Evolutionary conservation across 64 coral and sea anemone species (phyloP), one percentile per base, ranked within the genome.

Genomic region (Porites lutea): DNA sequence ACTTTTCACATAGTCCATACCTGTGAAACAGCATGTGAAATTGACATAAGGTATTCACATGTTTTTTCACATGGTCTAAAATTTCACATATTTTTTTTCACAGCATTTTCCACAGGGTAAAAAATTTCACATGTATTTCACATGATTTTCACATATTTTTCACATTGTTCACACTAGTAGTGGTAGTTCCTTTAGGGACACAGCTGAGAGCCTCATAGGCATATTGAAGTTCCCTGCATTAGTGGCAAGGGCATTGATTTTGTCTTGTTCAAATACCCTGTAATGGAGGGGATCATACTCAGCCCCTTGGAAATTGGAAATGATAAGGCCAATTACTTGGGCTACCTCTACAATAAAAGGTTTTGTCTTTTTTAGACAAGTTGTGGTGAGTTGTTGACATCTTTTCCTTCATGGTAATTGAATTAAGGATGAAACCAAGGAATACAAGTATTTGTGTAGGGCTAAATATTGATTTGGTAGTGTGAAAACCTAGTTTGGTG

Each of bases 401-500:
- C 79, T 82, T 82, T n/a, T 82, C n/a, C 4, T 60, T 90, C 65
- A 79, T 90, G 10, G 79, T 18, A 52, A 72, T 27, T 44, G 86
- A 88, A 59, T 75, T 74, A 51, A 88, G 86, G 20, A 88, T 88
- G 21, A 88, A 88, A 5, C 86, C 86, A 6, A 75, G 44, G 70
- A 88, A 88, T 6, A 58, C 71, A 21, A 75, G 49, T 47, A 57
- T 57, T 37, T 88, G 86, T 37, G 48, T 13, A 22, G 86, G 86
- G 10, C 19, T 72, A 44, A 88, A 75, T 65, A 88, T 53, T 59
- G 86, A 88, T 58, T 88, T 75, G 52, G 48, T 45, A 59, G 86
- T 70, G 86, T 88, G 86, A 83, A 83, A 83, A 8, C 53, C 50
- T 11, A 96, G 61, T 55, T 79, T 23, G 43, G 76, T 91, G 71